These are phyloP conservation scores for Periphyllus acericola DNA, from an alignment of 2,888 invertebrate species.

Conservation along the genomic window DNA sequence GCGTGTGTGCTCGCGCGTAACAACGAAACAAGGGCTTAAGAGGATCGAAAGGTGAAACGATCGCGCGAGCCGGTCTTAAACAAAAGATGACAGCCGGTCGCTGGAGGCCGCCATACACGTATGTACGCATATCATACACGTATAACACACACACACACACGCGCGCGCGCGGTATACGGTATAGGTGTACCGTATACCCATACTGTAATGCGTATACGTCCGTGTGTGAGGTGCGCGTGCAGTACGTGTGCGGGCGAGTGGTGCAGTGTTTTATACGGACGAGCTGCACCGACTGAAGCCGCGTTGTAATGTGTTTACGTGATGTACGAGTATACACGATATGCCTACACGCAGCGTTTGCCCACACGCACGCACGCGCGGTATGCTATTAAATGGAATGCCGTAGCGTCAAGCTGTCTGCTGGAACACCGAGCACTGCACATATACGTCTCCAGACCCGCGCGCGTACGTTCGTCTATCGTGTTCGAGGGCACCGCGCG, in stretches of 20 bases:
- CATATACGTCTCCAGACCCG: background rate
- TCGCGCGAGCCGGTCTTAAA: slow-evolving; percentile 12
- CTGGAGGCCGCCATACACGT: background rate
- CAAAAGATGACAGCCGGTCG: slow-evolving; percentile 44
- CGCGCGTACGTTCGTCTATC: no score
- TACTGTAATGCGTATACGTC: no score
- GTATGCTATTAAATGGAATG: slow-evolving; percentile 45
- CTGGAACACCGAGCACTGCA: background rate
- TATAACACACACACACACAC: background rate
- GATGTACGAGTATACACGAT: background rate
- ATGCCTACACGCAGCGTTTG: background rate
- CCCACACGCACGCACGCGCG: background rate
- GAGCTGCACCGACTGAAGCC: background rate
- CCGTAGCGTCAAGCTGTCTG: slow-evolving; percentile 56
- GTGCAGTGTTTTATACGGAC: background rate
- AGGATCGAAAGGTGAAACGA: slow-evolving; percentile 21
- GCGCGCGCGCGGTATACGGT: no score
- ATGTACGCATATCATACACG: background rate
- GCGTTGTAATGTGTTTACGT: background rate
- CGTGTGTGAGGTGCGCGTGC: no score
- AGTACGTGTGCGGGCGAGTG: background rate
- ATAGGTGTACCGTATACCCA: no score
- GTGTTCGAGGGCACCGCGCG: slow-evolving; percentile 3
- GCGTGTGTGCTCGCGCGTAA: background rate
- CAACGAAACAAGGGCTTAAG: background rate